Base-by-base conservation (phyloP, 1,140 invertebrate species). In the Tetragnatha versicolor region DNA sequence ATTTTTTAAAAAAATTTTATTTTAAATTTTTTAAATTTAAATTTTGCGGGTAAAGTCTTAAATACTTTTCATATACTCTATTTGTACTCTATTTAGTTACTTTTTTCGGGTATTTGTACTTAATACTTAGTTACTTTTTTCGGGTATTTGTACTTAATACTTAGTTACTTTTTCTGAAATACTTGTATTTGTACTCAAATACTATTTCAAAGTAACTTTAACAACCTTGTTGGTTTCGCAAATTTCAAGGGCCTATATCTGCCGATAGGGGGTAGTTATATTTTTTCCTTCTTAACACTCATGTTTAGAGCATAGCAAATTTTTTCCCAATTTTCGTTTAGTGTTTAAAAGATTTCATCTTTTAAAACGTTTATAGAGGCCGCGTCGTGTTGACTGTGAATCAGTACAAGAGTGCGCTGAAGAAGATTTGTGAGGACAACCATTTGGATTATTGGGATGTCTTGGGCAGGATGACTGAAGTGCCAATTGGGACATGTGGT, bases 361-460 rank as follows among this genome's bases (percentile, higher is more conserved):
- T 6, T 29, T 20, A 22, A 20, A 9, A 22, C 12, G 20, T 1
- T 20, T 7, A 10, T 10, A 63, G 60, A 39, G 20, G 20, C 5
- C 31, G 35, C 20, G 33, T 63, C 5, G 60, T 63, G 20, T 25
- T 63, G n/a, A 12, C 60, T 10, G 25, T 63, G 9, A 20, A 20
- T 3, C 31, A 63, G 9, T 63, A 63, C 22, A 63, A 63, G 12
- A 12, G 12, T 6, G 60, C 33, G 1, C 10, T 63, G 6, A n/a
- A 35, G 17, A 63, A 39, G 10, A 37, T 63, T 5, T 39, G 60
- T 9, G 17, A 17, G 25, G 60, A 63, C 3, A 9, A 7, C 2
- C 22, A 25, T 12, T 25, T 63, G 27, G 60, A 63, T 39, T 63
- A 63, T 1, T 63, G 60, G 60, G 60, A 63, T 0, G 33, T 63